Percentiles rank a stretch among this genome's conserved stretches.
Evolutionary conservation across 2,888 invertebrate species (phyloP).

Genomic region (Cactoblastis cactorum): DNA sequence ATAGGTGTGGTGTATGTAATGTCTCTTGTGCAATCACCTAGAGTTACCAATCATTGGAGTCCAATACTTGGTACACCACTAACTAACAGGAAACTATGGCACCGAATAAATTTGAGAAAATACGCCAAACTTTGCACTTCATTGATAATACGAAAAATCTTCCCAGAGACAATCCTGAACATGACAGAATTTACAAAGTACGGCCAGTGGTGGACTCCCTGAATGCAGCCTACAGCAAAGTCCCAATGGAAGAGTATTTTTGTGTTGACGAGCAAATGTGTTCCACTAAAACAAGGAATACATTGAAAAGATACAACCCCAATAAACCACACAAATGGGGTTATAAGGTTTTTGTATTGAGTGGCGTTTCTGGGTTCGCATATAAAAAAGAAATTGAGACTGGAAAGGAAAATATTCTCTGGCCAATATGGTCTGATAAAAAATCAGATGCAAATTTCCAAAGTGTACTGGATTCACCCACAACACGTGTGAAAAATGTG

Average conservation of each 20-base stretch:
- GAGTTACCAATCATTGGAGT: conserved; percentile 20
- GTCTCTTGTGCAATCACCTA: conserved; percentile 22
- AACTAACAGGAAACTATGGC: conserved; percentile 13
- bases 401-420: conserved; percentile 27
- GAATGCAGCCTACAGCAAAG: conserved; percentile 18
- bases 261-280: conserved; percentile 35
- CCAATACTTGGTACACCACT: conserved; percentile 19
- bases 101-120: conserved; percentile 6
- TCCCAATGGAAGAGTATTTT: conserved; percentile 26
- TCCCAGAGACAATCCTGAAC: conserved; percentile 13
- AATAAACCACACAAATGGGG: conserved; percentile 43
- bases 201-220: conserved; percentile 25
- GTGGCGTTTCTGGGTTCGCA: conserved; percentile 31
- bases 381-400: conserved; percentile 36
- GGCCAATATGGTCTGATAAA: not conserved
- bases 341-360: conserved; percentile 34
- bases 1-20: conserved; percentile 25
- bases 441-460: not conserved
- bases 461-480: not conserved
- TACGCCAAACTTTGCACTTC: conserved; percentile 21
- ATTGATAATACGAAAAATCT: conserved; percentile 22
- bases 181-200: conserved; percentile 26
- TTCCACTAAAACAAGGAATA: conserved; percentile 30
- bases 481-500: not conserved
- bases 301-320: conserved; percentile 37